Percentiles rank a stretch among this genome's conserved stretches.
Evolutionary conservation across 2,797 vertebrate genomes (phyloP).

Genomic region (Lepus townsendii): DNA sequence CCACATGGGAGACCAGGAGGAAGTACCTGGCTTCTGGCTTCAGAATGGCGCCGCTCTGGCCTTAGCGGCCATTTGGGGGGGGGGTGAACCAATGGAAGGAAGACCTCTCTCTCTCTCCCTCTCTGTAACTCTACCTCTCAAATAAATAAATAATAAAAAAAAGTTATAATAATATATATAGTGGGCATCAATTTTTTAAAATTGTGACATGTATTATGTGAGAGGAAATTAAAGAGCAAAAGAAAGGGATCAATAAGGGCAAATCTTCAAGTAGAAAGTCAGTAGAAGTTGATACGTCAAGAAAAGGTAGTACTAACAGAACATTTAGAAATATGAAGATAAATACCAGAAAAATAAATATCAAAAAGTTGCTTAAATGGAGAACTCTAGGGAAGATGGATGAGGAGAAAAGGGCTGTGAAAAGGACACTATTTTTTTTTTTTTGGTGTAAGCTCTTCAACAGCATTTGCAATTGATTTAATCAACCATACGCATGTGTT

Average conservation of each 20-base stretch:
- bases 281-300: neutral
- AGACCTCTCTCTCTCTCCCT: too few species aligned
- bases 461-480: neutral
- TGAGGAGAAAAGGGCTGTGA: neutral
- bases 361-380: neutral
- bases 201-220: neutral
- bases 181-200: neutral
- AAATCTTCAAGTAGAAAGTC: neutral
- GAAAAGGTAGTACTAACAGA: neutral
- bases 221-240: neutral
- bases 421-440: neutral
- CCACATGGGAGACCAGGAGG: too few species aligned
- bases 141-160: neutral
- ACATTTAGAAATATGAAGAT: conserved; percentile 23
- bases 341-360: neutral
- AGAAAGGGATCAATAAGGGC: neutral
- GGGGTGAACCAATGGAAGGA: too few species aligned
- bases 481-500: neutral
- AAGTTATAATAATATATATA: neutral
- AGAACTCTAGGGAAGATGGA: neutral
- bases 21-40: too few species aligned
- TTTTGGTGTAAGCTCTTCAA: neutral
- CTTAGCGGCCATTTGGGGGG: too few species aligned
- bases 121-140: too few species aligned
- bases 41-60: too few species aligned